Conservation (phyloP, 2,113 vertebrate species). For the Coryphaenoides rupestris region DNA sequence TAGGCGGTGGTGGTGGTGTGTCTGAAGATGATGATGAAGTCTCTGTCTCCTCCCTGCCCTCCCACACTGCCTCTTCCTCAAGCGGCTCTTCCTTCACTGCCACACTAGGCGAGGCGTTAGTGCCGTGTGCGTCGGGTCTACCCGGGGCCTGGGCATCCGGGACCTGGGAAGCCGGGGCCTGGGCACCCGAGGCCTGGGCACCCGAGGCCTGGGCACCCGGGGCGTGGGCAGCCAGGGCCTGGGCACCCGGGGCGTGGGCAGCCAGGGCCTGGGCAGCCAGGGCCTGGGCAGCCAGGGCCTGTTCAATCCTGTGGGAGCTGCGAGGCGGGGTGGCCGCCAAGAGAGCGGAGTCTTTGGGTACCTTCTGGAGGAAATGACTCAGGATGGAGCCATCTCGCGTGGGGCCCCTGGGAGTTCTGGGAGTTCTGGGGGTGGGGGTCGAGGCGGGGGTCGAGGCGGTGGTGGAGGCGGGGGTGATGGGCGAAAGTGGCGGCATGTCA, state of each 20-base stretch:
- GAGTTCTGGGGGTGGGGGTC: constrained; percentile 47
- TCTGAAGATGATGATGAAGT: constrained; percentile 30
- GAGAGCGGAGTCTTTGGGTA: constrained; percentile 25
- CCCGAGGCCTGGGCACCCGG: no score
- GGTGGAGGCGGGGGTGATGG: constrained; percentile 47
- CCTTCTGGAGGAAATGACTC: constrained; percentile 70
- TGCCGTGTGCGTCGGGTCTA: no score
- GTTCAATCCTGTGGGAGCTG: neutral
- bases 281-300: neutral
- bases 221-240: no score
- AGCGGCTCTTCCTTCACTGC: constrained; percentile 33
- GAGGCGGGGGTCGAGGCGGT: constrained; percentile 42
- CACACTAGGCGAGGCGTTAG: neutral
- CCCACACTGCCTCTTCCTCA: constrained; percentile 12
- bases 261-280: no score
- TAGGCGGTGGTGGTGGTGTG: neutral
- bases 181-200: neutral
- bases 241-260: no score
- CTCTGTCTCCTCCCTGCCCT: constrained; percentile 43
- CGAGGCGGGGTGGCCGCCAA: constrained; percentile 11
- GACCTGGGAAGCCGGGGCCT: neutral
- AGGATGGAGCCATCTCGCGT: constrained; percentile 49
- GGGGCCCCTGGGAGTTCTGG: constrained; percentile 31
- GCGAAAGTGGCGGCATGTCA: constrained; percentile 72
- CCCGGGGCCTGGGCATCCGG: neutral